These are phyloP conservation scores for Drosophila mercatorum DNA, from an alignment of 2,888 invertebrate species.

Conservation along the genomic window DNA sequence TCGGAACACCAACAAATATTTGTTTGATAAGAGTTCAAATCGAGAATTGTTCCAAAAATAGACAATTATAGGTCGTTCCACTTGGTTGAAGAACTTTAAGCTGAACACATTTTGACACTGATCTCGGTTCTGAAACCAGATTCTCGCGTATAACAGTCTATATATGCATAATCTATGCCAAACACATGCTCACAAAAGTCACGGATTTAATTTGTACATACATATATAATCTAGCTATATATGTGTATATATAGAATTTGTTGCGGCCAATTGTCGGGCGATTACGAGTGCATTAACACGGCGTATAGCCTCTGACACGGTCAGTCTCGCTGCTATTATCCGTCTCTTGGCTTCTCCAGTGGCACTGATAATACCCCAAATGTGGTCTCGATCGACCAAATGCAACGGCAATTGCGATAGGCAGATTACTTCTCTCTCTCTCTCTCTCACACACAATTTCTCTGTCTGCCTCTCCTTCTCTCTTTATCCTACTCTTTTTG, in stretches of 20 bases:
- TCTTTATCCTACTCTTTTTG: constrained; percentile 12
- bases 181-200: constrained; percentile 54
- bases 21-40: constrained; percentile 12
- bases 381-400: constrained; percentile 25
- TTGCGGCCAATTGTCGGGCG: constrained; percentile 48
- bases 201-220: constrained; percentile 42
- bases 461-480: neutral
- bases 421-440: neutral
- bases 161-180: constrained; percentile 55
- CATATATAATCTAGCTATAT: constrained; percentile 4
- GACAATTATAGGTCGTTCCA: constrained; percentile 15
- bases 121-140: constrained; percentile 60
- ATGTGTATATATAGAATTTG: constrained; percentile 12
- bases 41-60: constrained; percentile 14
- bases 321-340: constrained; percentile 1
- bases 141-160: constrained; percentile 36
- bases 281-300: constrained; percentile 59
- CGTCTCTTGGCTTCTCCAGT: constrained; percentile 32
- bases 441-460: neutral
- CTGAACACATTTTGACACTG: constrained; percentile 57
- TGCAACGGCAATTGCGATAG: constrained; percentile 33
- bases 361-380: constrained; percentile 45
- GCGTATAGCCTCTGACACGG: constrained; percentile 44
- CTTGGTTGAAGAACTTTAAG: constrained; percentile 23
- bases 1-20: neutral